Percentiles rank a stretch among this genome's conserved stretches.
phyloP scores from a whole-genome alignment of 2,797 vertebrate species.

The Rhinichthys osculus region DNA sequence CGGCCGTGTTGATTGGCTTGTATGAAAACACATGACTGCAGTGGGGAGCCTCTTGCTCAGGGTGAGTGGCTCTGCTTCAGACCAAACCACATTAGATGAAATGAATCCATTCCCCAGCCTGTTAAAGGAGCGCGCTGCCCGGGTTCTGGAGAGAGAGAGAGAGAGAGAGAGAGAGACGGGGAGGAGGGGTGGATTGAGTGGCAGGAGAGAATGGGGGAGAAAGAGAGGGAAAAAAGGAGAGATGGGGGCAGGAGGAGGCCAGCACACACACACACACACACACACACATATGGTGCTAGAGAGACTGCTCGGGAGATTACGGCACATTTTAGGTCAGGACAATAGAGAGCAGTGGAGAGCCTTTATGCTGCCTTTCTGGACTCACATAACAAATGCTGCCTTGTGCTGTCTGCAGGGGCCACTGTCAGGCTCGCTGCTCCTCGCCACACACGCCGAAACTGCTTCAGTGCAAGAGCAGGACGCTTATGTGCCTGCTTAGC shows the following conservation, averaged over 20 bases:
- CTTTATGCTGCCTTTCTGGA: conserved; percentile 70
- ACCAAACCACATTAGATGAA: conserved; percentile 86
- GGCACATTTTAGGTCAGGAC: conserved; percentile 77
- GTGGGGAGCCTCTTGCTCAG: conserved; percentile 72
- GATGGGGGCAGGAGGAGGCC: conserved; percentile 61
- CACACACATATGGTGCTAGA: conserved; percentile 50
- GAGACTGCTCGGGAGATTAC: conserved; percentile 75
- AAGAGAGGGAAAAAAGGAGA: conserved; percentile 63
- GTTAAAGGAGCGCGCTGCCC: conserved; percentile 79
- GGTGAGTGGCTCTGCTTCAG: conserved; percentile 81
- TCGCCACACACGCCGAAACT: background rate
- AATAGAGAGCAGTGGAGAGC: conserved; percentile 73
- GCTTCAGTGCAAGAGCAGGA: background rate
- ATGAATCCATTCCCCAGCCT: conserved; percentile 84
- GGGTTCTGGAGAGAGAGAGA: conserved; percentile 72
- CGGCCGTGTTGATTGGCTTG: conserved; percentile 84
- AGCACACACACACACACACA: background rate
- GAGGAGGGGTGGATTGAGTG: conserved; percentile 51
- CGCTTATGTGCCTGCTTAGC: background rate
- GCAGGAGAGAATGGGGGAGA: conserved; percentile 58
- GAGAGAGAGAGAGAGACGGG: conserved; percentile 63
- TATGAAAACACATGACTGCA: conserved; percentile 85
- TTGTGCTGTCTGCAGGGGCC: conserved; percentile 72
- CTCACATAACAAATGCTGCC: conserved; percentile 68
- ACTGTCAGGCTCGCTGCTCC: conserved; percentile 48